Percentiles rank a stretch among this genome's conserved stretches.
Evolutionary conservation across 2,113 vertebrate species (phyloP).

Genomic region (Engraulis encrasicolus): DNA sequence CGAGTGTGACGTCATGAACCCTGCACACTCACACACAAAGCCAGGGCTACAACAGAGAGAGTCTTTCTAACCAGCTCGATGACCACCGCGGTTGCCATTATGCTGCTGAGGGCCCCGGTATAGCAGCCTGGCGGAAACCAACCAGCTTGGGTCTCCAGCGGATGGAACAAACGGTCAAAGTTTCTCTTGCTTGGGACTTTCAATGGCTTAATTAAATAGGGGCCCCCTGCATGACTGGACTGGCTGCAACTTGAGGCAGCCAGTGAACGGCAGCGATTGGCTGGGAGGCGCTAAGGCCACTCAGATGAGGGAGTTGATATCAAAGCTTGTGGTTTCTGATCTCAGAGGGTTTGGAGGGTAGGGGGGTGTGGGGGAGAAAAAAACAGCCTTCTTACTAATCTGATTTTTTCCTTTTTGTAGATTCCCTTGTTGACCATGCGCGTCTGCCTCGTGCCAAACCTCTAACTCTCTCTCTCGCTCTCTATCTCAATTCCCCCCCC

Average conservation of each 20-base stretch:
- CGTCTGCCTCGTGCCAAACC: conserved; percentile 47
- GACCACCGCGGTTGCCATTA: not conserved
- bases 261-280: conserved; percentile 45
- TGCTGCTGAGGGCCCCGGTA: not conserved
- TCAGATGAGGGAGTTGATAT: conserved; percentile 74
- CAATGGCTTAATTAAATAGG: conserved; percentile 26
- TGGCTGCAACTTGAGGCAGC: too few species aligned
- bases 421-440: conserved; percentile 61
- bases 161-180: conserved; percentile 56
- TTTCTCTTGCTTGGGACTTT: conserved; percentile 55
- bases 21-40: too few species aligned
- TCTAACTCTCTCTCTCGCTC: conserved; percentile 34
- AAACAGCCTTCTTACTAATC: conserved; percentile 72
- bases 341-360: conserved; percentile 63
- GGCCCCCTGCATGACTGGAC: too few species aligned
- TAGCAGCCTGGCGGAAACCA: not conserved
- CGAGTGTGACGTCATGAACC: not conserved
- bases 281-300: conserved; percentile 65
- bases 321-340: conserved; percentile 71
- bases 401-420: conserved; percentile 67
- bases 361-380: too few species aligned
- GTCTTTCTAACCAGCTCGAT: not conserved
- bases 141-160: not conserved
- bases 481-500: not conserved
- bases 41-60: not conserved